Evolutionary conservation across 2,888 invertebrate species (phyloP).

Genomic region (Agriopis aurantiaria): DNA sequence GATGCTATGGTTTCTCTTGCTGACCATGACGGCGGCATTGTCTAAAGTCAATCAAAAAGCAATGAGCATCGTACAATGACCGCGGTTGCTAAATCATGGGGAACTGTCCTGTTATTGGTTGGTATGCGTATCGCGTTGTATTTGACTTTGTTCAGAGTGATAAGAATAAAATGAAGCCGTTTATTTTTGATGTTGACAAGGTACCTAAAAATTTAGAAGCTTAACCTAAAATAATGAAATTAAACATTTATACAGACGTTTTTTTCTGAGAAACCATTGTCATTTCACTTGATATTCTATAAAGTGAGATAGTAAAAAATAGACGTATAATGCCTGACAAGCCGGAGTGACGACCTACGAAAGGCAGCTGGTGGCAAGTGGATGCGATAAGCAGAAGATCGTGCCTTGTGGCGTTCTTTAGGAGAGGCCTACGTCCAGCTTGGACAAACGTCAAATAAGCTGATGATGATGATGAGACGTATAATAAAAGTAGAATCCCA

Average conservation of each 20-base stretch:
- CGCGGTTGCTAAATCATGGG: slow-evolving; percentile 78
- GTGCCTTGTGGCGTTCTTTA: too few species aligned
- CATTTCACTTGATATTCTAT: not conserved
- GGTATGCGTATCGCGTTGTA: slow-evolving; percentile 62
- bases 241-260: not conserved
- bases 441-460: too few species aligned
- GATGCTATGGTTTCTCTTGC: slow-evolving; percentile 62
- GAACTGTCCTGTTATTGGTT: slow-evolving; percentile 68
- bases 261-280: not conserved
- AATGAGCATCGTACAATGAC: slow-evolving; percentile 81
- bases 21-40: slow-evolving; percentile 75
- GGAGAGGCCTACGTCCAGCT: too few species aligned
- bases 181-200: slow-evolving; percentile 9
- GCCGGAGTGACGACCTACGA: too few species aligned
- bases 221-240: not conserved
- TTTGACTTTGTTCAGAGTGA: slow-evolving; percentile 53
- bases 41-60: slow-evolving; percentile 76
- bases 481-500: too few species aligned
- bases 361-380: too few species aligned
- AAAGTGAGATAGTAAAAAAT: not conserved
- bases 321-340: not conserved
- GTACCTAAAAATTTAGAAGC: not conserved
- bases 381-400: too few species aligned
- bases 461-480: too few species aligned
- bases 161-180: slow-evolving; percentile 49